Evolutionary conservation across 2,888 invertebrate species (phyloP).

Genomic region (Ormyrus rosae): DNA sequence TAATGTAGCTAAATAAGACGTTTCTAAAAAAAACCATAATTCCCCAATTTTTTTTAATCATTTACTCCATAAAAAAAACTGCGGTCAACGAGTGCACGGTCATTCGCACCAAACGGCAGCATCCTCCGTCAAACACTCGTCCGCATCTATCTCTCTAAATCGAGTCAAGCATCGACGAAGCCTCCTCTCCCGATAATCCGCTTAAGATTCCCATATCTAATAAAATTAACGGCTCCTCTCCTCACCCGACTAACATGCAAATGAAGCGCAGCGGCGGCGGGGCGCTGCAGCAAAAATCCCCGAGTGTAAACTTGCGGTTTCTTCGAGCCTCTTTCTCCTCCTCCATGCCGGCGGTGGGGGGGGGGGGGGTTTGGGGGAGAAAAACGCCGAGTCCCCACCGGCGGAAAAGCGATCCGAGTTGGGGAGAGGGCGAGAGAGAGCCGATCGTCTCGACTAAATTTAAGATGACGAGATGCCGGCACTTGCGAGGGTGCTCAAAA

Average conservation of each 20-base stretch:
- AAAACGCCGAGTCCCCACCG: not conserved
- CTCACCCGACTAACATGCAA: no score
- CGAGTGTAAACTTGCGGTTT: constrained; percentile 40
- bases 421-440: not conserved
- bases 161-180: no score
- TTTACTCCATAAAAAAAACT: no score
- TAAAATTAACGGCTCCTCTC: not conserved
- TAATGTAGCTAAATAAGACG: no score
- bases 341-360: not conserved
- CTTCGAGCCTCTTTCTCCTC: not conserved
- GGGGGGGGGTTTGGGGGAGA: not conserved
- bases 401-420: not conserved
- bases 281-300: constrained; percentile 10
- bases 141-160: no score
- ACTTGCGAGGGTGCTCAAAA: constrained; percentile 33
- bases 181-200: not conserved
- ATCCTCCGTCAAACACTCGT: no score
- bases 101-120: no score
- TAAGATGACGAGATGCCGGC: constrained; percentile 48
- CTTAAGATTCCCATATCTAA: constrained; percentile 14
- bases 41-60: no score
- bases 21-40: no score
- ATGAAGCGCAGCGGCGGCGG: not conserved
- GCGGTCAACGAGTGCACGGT: no score
- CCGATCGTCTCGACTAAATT: constrained; percentile 47